Evolutionary conservation across 2,113 vertebrate species (phyloP).

Genomic region (Sprattus sprattus): DNA sequence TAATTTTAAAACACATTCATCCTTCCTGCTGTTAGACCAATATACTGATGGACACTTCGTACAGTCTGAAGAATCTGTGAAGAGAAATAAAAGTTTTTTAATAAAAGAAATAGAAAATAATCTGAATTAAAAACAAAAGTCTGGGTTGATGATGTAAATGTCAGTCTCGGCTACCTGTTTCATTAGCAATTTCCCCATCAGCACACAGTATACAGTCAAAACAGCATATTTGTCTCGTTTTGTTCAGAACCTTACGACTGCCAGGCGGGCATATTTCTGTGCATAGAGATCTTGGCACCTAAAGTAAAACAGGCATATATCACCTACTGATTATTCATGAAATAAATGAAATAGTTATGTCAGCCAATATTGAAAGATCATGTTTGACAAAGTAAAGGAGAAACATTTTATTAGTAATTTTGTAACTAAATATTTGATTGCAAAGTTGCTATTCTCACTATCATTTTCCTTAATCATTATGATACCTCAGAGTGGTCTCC

Average conservation of each 20-base stretch:
- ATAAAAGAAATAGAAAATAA: neutral
- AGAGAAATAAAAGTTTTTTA: too few relatives aligned
- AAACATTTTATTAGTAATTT: too few relatives aligned
- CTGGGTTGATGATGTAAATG: neutral
- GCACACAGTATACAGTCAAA: slow-evolving; percentile 66
- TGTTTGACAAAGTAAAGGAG: too few relatives aligned
- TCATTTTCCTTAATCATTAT: slow-evolving; percentile 29
- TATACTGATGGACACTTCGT: neutral
- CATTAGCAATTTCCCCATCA: slow-evolving; percentile 64
- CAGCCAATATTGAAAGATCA: too few relatives aligned
- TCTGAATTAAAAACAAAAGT: neutral
- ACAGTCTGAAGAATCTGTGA: neutral
- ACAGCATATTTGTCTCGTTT: slow-evolving; percentile 65
- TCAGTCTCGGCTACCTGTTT: slow-evolving; percentile 33
- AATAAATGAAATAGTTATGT: too few relatives aligned
- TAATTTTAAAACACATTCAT: slow-evolving; percentile 56
- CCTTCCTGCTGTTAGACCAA: slow-evolving; percentile 51
- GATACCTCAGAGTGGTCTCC: slow-evolving; percentile 39
- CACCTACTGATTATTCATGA: too few relatives aligned
- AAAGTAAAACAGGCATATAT: neutral
- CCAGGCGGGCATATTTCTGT: slow-evolving; percentile 59
- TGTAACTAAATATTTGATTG: too few relatives aligned
- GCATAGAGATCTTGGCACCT: slow-evolving; percentile 65
- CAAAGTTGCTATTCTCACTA: too few relatives aligned
- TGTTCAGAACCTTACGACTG: slow-evolving; percentile 60